These are phyloP conservation scores for Drosophila eohydei DNA, from an alignment of 2,888 invertebrate genomes.

Conservation along the genomic window DNA sequence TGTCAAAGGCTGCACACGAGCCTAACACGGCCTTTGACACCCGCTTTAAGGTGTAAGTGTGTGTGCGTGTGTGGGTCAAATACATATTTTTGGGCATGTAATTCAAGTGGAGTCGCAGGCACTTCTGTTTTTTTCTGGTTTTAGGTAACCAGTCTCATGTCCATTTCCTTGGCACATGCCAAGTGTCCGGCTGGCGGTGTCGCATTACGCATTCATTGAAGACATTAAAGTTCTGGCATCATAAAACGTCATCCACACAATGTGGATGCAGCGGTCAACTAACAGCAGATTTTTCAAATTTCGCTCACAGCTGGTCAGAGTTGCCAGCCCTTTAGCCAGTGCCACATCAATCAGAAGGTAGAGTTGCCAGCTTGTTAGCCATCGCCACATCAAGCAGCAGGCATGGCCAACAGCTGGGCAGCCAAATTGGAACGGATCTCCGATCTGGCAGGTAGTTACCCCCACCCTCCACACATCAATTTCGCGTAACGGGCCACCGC, in stretches of 20 bases:
- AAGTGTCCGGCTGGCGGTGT: constrained; percentile 59
- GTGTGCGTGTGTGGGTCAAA: constrained; percentile 35
- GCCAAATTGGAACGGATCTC: constrained; percentile 74
- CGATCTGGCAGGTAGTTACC: constrained; percentile 45
- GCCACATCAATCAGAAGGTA: constrained; percentile 56
- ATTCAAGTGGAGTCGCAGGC: constrained; percentile 71
- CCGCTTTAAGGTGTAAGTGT: constrained; percentile 32
- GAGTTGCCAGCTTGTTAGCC: constrained; percentile 37
- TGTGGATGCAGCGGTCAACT: constrained; percentile 39
- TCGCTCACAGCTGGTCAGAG: constrained; percentile 57
- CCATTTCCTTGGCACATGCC: constrained; percentile 78
- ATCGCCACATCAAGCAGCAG: constrained; percentile 54
- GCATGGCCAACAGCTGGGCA: constrained; percentile 65
- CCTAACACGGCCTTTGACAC: constrained; percentile 74
- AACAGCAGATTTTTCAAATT: constrained; percentile 22
- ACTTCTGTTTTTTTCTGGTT: constrained; percentile 74
- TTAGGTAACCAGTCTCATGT: constrained; percentile 53
- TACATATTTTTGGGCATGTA: constrained; percentile 61
- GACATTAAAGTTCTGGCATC: constrained; percentile 64
- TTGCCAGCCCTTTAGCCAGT: constrained; percentile 23
- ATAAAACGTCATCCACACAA: constrained; percentile 36
- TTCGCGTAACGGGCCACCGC: constrained; percentile 75
- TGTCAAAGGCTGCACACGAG: constrained; percentile 66
- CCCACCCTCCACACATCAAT: constrained; percentile 44
- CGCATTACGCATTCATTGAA: constrained; percentile 52